Evolutionary conservation across 2,797 vertebrate species (phyloP).

Genomic region (Alfaro cultratus): DNA sequence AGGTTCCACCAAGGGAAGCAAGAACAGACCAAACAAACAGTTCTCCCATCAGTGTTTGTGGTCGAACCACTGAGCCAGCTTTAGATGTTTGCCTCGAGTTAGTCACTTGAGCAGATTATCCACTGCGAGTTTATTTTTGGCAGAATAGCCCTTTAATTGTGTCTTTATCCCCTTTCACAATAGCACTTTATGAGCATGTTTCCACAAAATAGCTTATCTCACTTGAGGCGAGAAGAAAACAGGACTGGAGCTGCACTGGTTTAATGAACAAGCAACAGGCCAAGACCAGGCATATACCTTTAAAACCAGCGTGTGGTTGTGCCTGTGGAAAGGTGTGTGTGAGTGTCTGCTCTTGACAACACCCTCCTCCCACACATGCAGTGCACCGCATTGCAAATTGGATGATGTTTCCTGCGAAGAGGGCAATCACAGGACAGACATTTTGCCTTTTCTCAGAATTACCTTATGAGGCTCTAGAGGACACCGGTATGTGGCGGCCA

Average conservation of each 20-base stretch:
- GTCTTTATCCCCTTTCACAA: slow-evolving; percentile 65
- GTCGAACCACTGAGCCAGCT: slow-evolving; percentile 43
- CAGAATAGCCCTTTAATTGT: slow-evolving; percentile 64
- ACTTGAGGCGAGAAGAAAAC: slow-evolving; percentile 39
- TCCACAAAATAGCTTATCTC: slow-evolving; percentile 66
- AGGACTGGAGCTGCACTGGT: slow-evolving; percentile 45
- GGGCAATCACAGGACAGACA: slow-evolving; percentile 31
- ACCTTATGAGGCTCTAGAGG: slow-evolving; percentile 57
- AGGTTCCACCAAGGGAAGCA: slow-evolving; percentile 34
- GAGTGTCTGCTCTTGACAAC: slow-evolving; percentile 24
- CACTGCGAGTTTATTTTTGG: slow-evolving; percentile 54
- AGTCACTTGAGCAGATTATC: slow-evolving; percentile 59
- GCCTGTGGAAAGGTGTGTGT: slow-evolving; percentile 46
- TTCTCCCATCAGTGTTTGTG: slow-evolving; percentile 46
- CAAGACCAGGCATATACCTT: slow-evolving; percentile 39
- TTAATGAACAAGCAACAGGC: slow-evolving; percentile 64
- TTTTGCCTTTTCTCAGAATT: slow-evolving; percentile 25
- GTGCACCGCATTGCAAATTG: background rate
- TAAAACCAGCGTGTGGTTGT: slow-evolving; percentile 40
- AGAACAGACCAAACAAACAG: slow-evolving; percentile 50
- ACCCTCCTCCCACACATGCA: background rate
- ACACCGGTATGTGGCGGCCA: slow-evolving; percentile 55
- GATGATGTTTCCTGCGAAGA: slow-evolving; percentile 32
- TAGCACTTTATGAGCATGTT: slow-evolving; percentile 70
- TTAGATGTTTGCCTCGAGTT: slow-evolving; percentile 57